Percentiles rank a stretch among this genome's conserved stretches.
Evolutionary conservation across 2,113 vertebrate genomes (phyloP).

Genomic region (Gallinago paraguaiae): DNA sequence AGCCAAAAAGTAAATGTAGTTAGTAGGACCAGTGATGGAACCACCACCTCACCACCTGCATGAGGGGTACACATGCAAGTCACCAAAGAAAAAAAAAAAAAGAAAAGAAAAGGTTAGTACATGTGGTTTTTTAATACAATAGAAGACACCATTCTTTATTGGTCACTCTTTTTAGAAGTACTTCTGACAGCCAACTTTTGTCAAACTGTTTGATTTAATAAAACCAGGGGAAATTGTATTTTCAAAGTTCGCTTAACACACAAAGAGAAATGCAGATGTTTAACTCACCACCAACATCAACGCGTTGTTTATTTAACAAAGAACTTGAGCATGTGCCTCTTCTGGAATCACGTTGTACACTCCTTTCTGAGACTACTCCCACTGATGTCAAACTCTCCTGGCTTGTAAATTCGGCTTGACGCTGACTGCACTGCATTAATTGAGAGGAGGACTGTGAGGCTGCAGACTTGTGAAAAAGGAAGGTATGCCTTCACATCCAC

Average conservation of each 20-base stretch:
- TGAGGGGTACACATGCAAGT: fast-evolving
- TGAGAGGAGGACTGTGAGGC: background rate
- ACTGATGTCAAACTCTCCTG: background rate
- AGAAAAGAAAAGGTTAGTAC: background rate
- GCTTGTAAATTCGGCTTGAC: background rate
- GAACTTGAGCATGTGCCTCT: background rate
- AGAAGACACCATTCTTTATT: background rate
- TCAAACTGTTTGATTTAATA: background rate
- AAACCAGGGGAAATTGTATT: background rate
- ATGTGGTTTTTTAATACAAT: background rate
- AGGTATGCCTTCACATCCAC: background rate
- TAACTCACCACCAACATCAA: background rate
- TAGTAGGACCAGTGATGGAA: background rate
- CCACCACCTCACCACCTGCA: no score
- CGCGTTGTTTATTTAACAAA: slow-evolving; percentile 26
- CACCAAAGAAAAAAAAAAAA: background rate
- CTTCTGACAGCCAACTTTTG: background rate
- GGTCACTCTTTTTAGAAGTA: background rate
- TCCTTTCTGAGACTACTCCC: background rate
- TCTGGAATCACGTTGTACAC: fast-evolving
- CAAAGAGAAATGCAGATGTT: slow-evolving; percentile 6
- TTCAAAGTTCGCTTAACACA: background rate
- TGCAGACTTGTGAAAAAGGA: background rate
- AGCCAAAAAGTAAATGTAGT: background rate
- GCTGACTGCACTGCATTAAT: background rate